phyloP scores from a whole-genome alignment of 2,888 invertebrate genomes.

The Plebejus melissa region DNA sequence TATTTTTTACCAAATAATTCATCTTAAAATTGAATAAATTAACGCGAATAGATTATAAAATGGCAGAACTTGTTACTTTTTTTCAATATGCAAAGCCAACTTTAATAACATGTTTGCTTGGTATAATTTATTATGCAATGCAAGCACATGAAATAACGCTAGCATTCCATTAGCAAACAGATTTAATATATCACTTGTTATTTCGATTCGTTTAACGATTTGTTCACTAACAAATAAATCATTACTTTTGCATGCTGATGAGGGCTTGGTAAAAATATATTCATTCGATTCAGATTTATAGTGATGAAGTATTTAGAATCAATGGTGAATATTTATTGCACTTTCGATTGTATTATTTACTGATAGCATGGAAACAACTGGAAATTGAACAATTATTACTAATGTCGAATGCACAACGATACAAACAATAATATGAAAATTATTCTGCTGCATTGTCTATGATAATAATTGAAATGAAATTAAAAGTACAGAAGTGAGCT shows the following conservation, averaged over 20 bases:
- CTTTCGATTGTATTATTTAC: neutral
- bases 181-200: conserved; percentile 20
- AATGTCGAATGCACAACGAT: too few species aligned
- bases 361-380: neutral
- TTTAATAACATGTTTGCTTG: neutral
- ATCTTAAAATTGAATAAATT: too few species aligned
- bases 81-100: too few species aligned
- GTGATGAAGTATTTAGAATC: conserved; percentile 15
- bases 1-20: too few species aligned
- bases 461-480: too few species aligned
- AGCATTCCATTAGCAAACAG: neutral
- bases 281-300: neutral
- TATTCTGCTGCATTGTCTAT: neutral
- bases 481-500: too few species aligned
- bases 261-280: neutral
- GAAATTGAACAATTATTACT: neutral
- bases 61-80: too few species aligned
- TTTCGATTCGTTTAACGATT: conserved; percentile 1
- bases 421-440: neutral
- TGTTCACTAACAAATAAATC: neutral
- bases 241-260: conserved; percentile 12
- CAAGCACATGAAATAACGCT: neutral
- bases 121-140: neutral
- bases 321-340: conserved; percentile 4
- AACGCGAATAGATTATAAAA: too few species aligned